phyloP scores from a whole-genome alignment of 2,113 vertebrate genomes.

The Mionectes macconnelli region DNA sequence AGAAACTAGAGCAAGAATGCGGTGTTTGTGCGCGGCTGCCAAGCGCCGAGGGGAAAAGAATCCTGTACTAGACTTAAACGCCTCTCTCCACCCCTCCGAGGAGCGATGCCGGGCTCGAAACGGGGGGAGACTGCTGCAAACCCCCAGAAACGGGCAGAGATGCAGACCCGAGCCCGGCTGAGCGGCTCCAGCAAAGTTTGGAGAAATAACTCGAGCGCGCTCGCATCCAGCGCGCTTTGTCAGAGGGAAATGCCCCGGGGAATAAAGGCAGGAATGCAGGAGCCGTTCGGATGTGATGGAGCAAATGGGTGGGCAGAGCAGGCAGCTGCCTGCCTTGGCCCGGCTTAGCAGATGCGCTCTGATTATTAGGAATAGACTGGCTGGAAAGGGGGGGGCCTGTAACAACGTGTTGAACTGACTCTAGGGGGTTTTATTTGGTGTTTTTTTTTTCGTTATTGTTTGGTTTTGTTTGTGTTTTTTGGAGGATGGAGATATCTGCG shows the following conservation, averaged over 20 bases:
- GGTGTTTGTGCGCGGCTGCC: background rate
- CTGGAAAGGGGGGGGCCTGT: background rate
- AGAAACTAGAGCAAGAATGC: background rate
- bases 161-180: background rate
- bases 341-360: background rate
- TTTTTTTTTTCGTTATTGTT: background rate
- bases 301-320: background rate
- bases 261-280: background rate
- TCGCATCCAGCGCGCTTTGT: background rate
- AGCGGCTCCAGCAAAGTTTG: background rate
- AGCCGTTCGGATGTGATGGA: background rate
- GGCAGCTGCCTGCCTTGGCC: background rate
- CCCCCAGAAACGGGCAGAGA: fast-evolving
- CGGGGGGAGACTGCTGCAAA: background rate
- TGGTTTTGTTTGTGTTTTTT: background rate
- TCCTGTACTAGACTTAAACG: fast-evolving
- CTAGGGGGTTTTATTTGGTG: background rate
- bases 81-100: too few species aligned
- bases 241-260: background rate
- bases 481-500: background rate
- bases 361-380: background rate
- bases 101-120: background rate
- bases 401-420: background rate
- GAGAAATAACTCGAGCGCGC: background rate
- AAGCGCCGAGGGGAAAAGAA: background rate